A percentile compares a stretch with the other conserved stretches of the same genome.
Conservation (phyloP, 2,113 vertebrate species). For the Dasyprocta punctata region DNA sequence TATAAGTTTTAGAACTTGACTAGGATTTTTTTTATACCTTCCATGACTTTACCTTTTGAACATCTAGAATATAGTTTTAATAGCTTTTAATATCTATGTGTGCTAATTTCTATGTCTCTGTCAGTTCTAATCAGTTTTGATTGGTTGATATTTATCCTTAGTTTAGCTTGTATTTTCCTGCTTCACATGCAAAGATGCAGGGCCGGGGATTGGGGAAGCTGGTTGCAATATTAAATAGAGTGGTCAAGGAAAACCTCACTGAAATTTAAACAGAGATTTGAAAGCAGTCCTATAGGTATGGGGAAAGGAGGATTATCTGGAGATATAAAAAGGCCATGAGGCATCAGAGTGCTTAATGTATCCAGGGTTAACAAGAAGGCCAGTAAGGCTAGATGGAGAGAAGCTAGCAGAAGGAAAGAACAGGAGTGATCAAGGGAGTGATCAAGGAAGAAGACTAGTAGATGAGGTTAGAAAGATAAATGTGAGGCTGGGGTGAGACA, state of each 20-base stretch:
- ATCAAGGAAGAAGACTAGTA: background rate
- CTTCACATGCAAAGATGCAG: background rate
- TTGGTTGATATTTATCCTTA: background rate
- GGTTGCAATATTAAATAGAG: background rate
- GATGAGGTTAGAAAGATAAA: background rate
- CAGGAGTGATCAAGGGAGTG: background rate
- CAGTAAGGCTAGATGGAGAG: background rate
- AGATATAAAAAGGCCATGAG: background rate
- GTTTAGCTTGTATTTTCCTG: slow-evolving; percentile 12
- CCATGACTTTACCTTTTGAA: slow-evolving; percentile 13
- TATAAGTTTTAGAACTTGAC: background rate
- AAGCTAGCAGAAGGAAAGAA: background rate
- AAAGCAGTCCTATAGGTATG: background rate
- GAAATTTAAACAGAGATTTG: background rate
- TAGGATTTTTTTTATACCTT: background rate
- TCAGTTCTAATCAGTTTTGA: slow-evolving; percentile 19
- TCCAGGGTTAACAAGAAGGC: background rate
- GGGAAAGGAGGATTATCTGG: background rate
- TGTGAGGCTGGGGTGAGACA: background rate
- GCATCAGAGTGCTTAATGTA: background rate
- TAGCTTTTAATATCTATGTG: background rate
- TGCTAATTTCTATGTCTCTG: background rate
- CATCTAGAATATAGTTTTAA: background rate
- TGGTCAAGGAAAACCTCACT: background rate
- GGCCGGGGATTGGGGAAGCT: background rate